Evolutionary conservation across 2,113 vertebrate genomes (phyloP).

Genomic region (Danionella cerebrum): DNA sequence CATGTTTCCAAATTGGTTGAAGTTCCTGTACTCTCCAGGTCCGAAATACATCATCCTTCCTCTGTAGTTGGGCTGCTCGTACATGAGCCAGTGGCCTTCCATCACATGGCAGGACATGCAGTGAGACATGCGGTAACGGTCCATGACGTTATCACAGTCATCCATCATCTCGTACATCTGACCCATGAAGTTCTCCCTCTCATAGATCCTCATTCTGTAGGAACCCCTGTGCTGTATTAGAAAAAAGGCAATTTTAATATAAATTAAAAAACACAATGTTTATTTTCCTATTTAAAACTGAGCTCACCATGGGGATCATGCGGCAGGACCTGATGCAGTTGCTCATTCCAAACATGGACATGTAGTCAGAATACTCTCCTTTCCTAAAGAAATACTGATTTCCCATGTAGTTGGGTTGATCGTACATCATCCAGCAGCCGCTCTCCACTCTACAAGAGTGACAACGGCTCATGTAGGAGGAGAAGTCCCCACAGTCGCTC

Average conservation of each 20-base stretch:
- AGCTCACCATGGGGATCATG: constrained; percentile 40
- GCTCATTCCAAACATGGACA: constrained; percentile 39
- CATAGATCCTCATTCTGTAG: constrained; percentile 62
- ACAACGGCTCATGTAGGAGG: constrained; percentile 40
- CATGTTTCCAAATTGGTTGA: constrained; percentile 27
- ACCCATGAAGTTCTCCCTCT: constrained; percentile 61
- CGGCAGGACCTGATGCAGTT: constrained; percentile 50
- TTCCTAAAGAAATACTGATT: constrained; percentile 41
- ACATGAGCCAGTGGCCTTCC: too few species aligned
- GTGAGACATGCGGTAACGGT: too few species aligned
- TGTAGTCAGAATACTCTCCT: constrained; percentile 41
- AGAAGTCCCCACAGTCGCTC: constrained; percentile 52
- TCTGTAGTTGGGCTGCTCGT: too few species aligned
- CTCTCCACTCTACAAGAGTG: constrained; percentile 42
- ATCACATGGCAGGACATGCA: too few species aligned
- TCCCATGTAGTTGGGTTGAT: constrained; percentile 29
- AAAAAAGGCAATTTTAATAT: not conserved
- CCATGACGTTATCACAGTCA: constrained; percentile 55
- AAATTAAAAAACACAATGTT: too few species aligned
- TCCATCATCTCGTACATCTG: constrained; percentile 60
- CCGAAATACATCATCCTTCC: constrained; percentile 54
- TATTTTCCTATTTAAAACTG: not conserved
- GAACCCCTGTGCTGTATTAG: constrained; percentile 53
- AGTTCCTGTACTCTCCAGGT: constrained; percentile 59
- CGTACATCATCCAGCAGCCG: constrained; percentile 42